phyloP scores from a whole-genome alignment of 2,888 invertebrate genomes.

The Cryptops parisi region DNA sequence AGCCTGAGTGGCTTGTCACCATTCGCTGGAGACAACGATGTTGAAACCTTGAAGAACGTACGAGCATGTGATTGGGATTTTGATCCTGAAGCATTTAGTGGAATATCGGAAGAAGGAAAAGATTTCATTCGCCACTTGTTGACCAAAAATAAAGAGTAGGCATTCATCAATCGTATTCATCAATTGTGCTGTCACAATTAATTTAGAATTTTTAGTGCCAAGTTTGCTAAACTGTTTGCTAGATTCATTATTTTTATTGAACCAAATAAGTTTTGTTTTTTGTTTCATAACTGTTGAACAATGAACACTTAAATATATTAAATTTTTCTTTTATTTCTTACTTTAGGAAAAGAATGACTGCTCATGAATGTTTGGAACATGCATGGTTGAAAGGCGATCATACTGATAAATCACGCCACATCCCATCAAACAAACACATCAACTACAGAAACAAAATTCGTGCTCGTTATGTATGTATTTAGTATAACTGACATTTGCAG shows the following conservation, averaged over 20 bases:
- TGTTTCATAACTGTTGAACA: no score
- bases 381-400: conserved; percentile 87
- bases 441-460: conserved; percentile 76
- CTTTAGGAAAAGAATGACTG: conserved; percentile 84
- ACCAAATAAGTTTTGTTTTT: no score
- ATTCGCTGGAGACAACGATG: conserved; percentile 97
- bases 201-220: no score
- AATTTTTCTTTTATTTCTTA: conserved; percentile 8
- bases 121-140: conserved; percentile 93
- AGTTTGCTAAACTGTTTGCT: no score
- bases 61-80: conserved; percentile 99
- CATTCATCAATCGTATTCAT: no score
- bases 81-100: conserved; percentile 84
- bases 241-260: no score
- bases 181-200: no score
- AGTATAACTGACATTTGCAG: no score
- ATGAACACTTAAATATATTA: background rate
- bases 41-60: conserved; percentile 95
- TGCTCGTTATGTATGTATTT: conserved; percentile 39
- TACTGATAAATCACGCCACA: conserved; percentile 52
- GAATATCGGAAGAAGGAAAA: conserved; percentile 91
- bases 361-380: conserved; percentile 92
- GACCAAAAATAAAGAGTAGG: conserved; percentile 82
- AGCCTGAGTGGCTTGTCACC: conserved; percentile 95
- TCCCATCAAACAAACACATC: conserved; percentile 71